A percentile compares a stretch with the other conserved stretches of the same genome.
Evolutionary conservation across 92 coral and sea anemone species (phyloP).

Genomic region (Phenganax subtilis): DNA sequence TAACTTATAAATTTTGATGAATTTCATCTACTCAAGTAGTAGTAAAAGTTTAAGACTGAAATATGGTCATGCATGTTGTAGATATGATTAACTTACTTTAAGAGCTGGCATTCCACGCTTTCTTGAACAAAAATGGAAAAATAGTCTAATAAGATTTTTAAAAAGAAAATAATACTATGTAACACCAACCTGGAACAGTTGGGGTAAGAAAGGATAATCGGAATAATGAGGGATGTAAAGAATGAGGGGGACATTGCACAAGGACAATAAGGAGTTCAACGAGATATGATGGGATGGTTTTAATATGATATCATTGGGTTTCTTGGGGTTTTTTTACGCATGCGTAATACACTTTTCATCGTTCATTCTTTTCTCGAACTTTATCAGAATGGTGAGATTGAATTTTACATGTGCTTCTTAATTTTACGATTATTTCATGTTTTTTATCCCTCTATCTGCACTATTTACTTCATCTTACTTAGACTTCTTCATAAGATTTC

Average conservation of each 20-base stretch:
- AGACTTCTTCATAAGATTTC: background rate
- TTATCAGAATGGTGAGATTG: slow-evolving; percentile 24
- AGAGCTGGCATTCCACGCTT: slow-evolving; percentile 24
- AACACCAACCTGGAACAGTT: background rate
- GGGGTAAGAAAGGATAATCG: background rate
- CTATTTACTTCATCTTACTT: background rate
- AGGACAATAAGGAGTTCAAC: too few relatives aligned
- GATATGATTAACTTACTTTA: slow-evolving; percentile 10
- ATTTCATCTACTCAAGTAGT: too few relatives aligned
- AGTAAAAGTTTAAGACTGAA: too few relatives aligned
- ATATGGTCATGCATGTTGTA: background rate
- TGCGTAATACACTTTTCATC: background rate
- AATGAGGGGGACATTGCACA: too few relatives aligned
- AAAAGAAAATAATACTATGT: background rate
- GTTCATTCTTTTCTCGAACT: slow-evolving; percentile 7
- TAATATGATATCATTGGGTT: background rate
- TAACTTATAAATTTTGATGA: too few relatives aligned
- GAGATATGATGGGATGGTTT: too few relatives aligned
- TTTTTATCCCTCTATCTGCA: background rate
- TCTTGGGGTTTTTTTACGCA: background rate
- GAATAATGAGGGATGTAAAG: too few relatives aligned
- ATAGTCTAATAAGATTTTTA: background rate
- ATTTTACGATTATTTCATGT: background rate
- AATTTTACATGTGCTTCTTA: slow-evolving; percentile 16
- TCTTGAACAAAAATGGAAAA: background rate